A percentile compares a stretch with the other conserved stretches of the same genome.
phyloP scores from a whole-genome alignment of 2,113 vertebrate genomes.

The Calyptomena viridis region DNA sequence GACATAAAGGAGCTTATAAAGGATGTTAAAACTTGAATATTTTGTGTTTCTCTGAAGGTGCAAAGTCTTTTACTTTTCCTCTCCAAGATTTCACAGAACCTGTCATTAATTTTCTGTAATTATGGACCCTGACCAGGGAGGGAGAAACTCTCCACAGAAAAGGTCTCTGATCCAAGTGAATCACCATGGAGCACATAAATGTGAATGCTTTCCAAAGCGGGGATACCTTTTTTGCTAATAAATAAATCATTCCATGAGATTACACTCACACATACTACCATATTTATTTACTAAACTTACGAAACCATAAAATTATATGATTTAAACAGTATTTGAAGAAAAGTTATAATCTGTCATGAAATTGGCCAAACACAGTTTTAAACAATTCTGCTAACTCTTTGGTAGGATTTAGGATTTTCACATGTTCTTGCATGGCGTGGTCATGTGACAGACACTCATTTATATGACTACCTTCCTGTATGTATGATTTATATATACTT shows the following conservation, averaged over 20 bases:
- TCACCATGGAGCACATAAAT: not conserved
- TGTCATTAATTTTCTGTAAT: not conserved
- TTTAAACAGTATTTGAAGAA: not conserved
- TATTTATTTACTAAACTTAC: not conserved
- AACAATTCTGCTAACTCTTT: not conserved
- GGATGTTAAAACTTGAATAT: not conserved
- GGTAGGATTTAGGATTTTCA: fast-evolving
- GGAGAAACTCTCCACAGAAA: not conserved
- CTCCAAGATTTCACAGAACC: not conserved
- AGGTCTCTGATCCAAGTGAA: not conserved
- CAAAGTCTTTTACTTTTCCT: not conserved
- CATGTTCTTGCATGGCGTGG: not conserved
- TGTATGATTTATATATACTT: not conserved
- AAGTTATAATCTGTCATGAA: not conserved
- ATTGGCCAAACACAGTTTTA: not conserved
- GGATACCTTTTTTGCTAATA: not conserved
- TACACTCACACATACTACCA: not conserved
- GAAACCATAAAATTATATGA: not conserved
- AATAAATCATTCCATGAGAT: not conserved
- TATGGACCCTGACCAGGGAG: not conserved
- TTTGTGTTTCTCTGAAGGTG: not conserved
- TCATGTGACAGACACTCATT: not conserved
- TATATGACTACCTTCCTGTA: not conserved
- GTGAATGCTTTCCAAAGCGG: not conserved
- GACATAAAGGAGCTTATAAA: not conserved